Evolutionary conservation across 2,113 vertebrate genomes (phyloP).

Genomic region (Equus quagga): DNA sequence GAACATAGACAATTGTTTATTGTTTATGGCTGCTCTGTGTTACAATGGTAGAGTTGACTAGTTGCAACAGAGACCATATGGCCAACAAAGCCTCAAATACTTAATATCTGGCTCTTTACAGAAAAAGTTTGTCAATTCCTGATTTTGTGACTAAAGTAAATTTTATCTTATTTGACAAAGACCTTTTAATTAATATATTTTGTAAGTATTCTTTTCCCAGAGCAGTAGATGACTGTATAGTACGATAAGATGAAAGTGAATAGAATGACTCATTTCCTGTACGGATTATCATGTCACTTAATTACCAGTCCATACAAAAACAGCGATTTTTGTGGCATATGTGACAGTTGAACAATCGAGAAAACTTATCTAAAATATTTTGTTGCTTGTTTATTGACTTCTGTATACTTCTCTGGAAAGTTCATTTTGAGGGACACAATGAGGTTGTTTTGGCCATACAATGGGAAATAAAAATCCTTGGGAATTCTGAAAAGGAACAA

Average conservation of each 20-base stretch:
- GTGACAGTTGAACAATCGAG: not conserved
- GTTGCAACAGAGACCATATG: not conserved
- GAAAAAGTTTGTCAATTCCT: not conserved
- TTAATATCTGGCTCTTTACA: not conserved
- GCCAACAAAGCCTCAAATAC: not conserved
- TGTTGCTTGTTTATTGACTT: not conserved
- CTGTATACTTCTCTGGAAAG: not conserved
- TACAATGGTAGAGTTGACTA: not conserved
- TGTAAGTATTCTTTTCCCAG: not conserved
- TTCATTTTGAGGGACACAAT: not conserved
- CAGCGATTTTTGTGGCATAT: not conserved
- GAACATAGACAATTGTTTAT: not conserved
- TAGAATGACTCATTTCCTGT: not conserved
- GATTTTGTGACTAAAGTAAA: not conserved
- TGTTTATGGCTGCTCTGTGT: not conserved
- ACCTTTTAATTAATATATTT: not conserved
- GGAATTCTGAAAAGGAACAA: not conserved
- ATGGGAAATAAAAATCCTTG: conserved; percentile 41
- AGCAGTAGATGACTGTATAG: not conserved
- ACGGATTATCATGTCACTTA: not conserved
- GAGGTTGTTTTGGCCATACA: not conserved
- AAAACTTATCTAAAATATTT: conserved; percentile 12
- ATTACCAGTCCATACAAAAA: not conserved
- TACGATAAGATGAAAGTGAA: not conserved
- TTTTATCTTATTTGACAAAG: not conserved